Percentiles rank a stretch among this genome's conserved stretches.
These are phyloP conservation scores for Paramisgurnus dabryanus DNA, from an alignment of 2,113 vertebrate species.

Conservation along the genomic window DNA sequence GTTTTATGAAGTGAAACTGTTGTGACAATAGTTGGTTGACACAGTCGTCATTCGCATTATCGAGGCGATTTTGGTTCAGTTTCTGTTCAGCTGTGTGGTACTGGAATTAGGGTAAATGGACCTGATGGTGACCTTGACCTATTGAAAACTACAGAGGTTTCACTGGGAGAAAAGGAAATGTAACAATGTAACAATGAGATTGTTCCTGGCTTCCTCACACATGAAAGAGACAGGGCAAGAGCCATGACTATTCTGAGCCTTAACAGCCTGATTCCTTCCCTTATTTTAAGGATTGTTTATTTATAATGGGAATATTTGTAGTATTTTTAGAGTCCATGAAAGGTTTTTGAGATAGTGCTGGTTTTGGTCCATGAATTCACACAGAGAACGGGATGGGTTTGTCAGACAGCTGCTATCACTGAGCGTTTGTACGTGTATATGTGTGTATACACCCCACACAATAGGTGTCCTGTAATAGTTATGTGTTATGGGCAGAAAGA, in stretches of 20 bases:
- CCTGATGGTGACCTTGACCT: constrained; percentile 67
- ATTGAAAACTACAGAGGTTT: constrained; percentile 74
- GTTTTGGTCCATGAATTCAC: constrained; percentile 55
- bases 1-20: background rate
- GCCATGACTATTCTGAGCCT: constrained; percentile 72
- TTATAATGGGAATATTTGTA: constrained; percentile 66
- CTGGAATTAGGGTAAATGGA: constrained; percentile 39
- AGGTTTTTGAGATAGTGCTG: constrained; percentile 54
- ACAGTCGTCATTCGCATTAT: constrained; percentile 37
- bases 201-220: constrained; percentile 77
- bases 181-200: constrained; percentile 84
- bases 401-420: constrained; percentile 55
- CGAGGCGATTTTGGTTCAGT: background rate
- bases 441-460: constrained; percentile 18
- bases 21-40: constrained; percentile 33
- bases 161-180: constrained; percentile 77
- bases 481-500: constrained; percentile 38
- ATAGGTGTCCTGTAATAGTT: constrained; percentile 41
- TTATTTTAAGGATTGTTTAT: constrained; percentile 78
- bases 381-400: constrained; percentile 21
- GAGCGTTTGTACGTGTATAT: background rate
- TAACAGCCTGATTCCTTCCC: constrained; percentile 71
- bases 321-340: constrained; percentile 74
- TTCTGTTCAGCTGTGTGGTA: background rate
- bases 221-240: constrained; percentile 74